Evolutionary conservation across 2,888 invertebrate species (phyloP), one percentile per base, ranked within the genome.

Genomic region (Lasioglossum morio): DNA sequence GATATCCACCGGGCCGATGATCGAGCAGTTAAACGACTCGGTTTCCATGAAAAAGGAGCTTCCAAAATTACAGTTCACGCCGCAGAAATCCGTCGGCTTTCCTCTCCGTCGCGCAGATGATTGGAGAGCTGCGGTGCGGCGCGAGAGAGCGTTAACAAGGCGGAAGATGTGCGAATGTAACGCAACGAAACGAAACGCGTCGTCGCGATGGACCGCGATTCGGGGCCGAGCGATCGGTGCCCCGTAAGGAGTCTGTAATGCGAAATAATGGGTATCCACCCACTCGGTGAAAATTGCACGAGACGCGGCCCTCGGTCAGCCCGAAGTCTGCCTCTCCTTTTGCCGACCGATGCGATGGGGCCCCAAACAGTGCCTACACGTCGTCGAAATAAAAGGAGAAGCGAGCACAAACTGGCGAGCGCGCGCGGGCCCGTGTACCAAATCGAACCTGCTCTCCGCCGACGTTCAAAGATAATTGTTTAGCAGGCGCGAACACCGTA

Each of bases 211-310:
- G 77, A 53, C 53, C 70, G 79, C 84, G 90, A 86, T 83, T 79
- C 81, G 46, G 66, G 66, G 34, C 81, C 81, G 43, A 74, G 77
- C 81, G 89, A 91, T 84, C 89, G 82, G 43, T 78, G 74, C 82
- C 86, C 76, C 82, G 81, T 87, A 89, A 92, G 89, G 87, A 86
- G 88, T 84, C 84, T 87, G 89, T 92, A 92, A 92, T 92, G 89
- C 86, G 89, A 91, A 92, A 91, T 92, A 91, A 92, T 92, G 90
- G 91, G 90, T 89, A 92, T 90, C 92, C 92, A 92, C 92, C 90
- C 92, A 91, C 92, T 88, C 88, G 88, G 84, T 87, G 89, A 90
- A 92, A 92, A 92, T 91, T 91, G 90, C 91, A 90, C 86, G 87
- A 91, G 87, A 89, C 88, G 83, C 72, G 84, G 75, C 72, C 82